These are phyloP conservation scores for Mus minutoides DNA, from an alignment of 2,797 vertebrate species.

Conservation along the genomic window DNA sequence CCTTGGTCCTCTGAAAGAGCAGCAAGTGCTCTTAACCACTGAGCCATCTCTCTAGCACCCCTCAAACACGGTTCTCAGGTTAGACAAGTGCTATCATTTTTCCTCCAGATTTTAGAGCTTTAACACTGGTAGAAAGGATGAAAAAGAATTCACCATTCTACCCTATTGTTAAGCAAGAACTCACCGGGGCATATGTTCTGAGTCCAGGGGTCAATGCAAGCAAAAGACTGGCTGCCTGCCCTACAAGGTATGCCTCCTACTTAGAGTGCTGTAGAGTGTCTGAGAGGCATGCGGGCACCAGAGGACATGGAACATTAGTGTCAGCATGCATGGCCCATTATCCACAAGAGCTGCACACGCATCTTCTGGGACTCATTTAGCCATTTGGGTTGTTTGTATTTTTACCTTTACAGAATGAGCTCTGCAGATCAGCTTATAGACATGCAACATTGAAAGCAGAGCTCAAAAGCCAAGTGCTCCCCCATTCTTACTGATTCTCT, in stretches of 20 bases:
- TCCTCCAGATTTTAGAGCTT: not conserved
- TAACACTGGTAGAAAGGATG: not conserved
- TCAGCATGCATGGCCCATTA: not conserved
- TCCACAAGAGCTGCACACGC: not conserved
- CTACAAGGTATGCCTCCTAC: not conserved
- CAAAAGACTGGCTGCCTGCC: not conserved
- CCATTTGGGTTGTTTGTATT: not conserved
- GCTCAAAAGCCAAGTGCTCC: not conserved
- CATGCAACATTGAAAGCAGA: not conserved
- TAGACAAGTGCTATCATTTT: not conserved
- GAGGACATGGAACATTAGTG: not conserved
- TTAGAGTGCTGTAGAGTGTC: not conserved
- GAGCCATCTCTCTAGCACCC: not conserved
- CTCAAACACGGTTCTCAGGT: not conserved
- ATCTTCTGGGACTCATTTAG: not conserved
- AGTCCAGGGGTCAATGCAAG: not conserved
- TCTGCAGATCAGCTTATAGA: not conserved
- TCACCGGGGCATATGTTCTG: not conserved
- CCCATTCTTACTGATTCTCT: not conserved
- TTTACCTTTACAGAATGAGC: not conserved
- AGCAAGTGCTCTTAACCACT: no score
- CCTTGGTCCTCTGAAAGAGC: not conserved
- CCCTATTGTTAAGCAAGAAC: not conserved
- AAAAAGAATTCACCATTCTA: not conserved
- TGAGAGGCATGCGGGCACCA: not conserved